phyloP scores from a whole-genome alignment of 2,113 vertebrate genomes.

The Pristiophorus japonicus region DNA sequence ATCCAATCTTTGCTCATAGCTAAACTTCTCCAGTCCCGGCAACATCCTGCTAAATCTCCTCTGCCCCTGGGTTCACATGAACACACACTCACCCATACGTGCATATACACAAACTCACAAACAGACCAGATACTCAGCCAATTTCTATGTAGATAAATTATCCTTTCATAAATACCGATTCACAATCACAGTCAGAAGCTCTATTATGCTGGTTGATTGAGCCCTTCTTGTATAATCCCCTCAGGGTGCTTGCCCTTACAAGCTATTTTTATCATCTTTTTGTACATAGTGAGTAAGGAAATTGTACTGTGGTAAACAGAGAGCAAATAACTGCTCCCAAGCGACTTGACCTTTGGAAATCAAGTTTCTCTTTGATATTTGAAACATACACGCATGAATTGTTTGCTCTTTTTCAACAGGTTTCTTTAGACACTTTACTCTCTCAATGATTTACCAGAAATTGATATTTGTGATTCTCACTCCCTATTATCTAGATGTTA shows the following conservation, averaged over 20 bases:
- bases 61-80: too few species aligned
- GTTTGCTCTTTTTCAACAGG: not conserved
- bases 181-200: not conserved
- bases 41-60: too few species aligned
- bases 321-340: not conserved
- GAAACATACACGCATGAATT: not conserved
- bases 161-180: not conserved
- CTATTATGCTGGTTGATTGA: not conserved
- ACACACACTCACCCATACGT: too few species aligned
- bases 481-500: not conserved
- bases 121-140: not conserved
- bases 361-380: not conserved
- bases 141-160: too few species aligned
- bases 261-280: not conserved
- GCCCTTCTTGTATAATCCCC: too few species aligned
- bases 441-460: not conserved
- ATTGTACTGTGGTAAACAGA: not conserved
- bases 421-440: not conserved
- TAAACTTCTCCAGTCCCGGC: too few species aligned
- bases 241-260: not conserved
- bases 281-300: not conserved
- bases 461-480: not conserved
- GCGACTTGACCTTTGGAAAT: not conserved
- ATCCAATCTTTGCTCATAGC: too few species aligned
- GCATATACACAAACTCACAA: too few species aligned